Evolutionary conservation across 92 coral and sea anemone species (phyloP).

Genomic region (Actinostola sp.): DNA sequence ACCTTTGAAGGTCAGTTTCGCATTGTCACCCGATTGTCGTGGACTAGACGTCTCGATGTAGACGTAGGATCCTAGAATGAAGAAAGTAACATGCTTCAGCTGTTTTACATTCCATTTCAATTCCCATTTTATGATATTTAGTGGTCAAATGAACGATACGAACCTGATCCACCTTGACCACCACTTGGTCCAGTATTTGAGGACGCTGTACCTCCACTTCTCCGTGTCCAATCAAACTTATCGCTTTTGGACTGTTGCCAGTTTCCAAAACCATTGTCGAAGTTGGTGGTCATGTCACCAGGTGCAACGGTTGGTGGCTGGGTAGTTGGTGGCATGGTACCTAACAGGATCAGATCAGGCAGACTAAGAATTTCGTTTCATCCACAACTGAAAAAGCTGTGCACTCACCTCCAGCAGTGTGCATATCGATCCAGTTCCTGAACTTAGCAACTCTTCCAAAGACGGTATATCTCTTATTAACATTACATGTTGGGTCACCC

Average conservation of each 20-base stretch:
- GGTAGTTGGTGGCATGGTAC: slow-evolving; percentile 32
- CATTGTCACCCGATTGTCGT: slow-evolving; percentile 23
- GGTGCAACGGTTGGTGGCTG: slow-evolving; percentile 34
- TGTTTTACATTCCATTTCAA: neutral
- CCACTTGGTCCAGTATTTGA: slow-evolving; percentile 7
- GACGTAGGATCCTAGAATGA: slow-evolving; percentile 9
- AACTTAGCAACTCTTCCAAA: slow-evolving; percentile 81
- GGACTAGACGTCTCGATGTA: slow-evolving; percentile 45
- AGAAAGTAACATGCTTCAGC: neutral
- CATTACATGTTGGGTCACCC: slow-evolving; percentile 59
- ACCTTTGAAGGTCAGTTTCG: slow-evolving; percentile 18
- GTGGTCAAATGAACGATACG: neutral
- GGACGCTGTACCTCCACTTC: slow-evolving; percentile 21
- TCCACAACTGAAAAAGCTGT: too few species aligned
- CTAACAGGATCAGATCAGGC: slow-evolving; percentile 10
- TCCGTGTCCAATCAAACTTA: slow-evolving; percentile 67
- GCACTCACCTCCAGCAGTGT: slow-evolving; percentile 44
- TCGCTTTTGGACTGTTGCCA: slow-evolving; percentile 61
- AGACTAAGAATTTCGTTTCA: too few species aligned
- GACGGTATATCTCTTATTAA: slow-evolving; percentile 61
- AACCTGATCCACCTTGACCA: slow-evolving; percentile 20
- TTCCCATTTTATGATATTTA: too few species aligned
- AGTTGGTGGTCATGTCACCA: slow-evolving; percentile 11
- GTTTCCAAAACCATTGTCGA: slow-evolving; percentile 36
- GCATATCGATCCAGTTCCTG: slow-evolving; percentile 72